Evolutionary conservation across 2,888 invertebrate species (phyloP), one percentile per base, ranked within the genome.

Genomic region (Physocephala rufipes): DNA sequence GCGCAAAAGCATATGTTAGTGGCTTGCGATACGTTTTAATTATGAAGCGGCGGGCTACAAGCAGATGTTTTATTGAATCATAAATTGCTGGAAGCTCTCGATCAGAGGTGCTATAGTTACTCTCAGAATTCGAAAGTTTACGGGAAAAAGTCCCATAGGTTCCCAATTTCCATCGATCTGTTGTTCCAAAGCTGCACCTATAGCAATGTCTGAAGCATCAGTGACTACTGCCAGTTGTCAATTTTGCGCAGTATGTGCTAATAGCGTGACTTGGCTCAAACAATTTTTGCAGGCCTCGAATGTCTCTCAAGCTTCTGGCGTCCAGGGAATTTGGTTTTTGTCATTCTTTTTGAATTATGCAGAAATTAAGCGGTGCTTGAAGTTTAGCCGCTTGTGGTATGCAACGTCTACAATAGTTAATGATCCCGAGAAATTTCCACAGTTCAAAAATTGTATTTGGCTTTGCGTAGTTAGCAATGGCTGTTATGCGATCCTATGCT

Each of bases 181-280:
- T 64, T 64, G 64, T n/a, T 55, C 53, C 12, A 55, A 24, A 9
- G n/a, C 30, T 61, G 61, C 61, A 19, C 61, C 61, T 16, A 61
- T 61, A 28, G 61, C 61, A 19, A 21, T 19, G 16, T 16, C 16
- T 1, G 61, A 61, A 61, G 61, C 61, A 61, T 61, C 61, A 16
- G 36, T 36, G 24, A 36, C 2, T 4, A 61, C 9, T 19, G 61
- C 28, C n/a, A 36, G n/a, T 26, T 12, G 30, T 59, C 26, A 24
- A 1, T 5, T 26, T 1, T 16, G n/a, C 16, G 26, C 21, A 5
- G 59, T 24, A 26, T 19, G 19, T 21, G 51, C 51, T 51, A 51
- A 21, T 55, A 55, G 53, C 19, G 19, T 63, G n/a, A n/a, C n/a
- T n/a, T n/a, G n/a, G n/a, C n/a, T n/a, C 16, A 61, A 30, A n/a